Evolutionary conservation across 2,888 invertebrate genomes (phyloP), one percentile per base, ranked within the genome.

Genomic region (Altica lythri): DNA sequence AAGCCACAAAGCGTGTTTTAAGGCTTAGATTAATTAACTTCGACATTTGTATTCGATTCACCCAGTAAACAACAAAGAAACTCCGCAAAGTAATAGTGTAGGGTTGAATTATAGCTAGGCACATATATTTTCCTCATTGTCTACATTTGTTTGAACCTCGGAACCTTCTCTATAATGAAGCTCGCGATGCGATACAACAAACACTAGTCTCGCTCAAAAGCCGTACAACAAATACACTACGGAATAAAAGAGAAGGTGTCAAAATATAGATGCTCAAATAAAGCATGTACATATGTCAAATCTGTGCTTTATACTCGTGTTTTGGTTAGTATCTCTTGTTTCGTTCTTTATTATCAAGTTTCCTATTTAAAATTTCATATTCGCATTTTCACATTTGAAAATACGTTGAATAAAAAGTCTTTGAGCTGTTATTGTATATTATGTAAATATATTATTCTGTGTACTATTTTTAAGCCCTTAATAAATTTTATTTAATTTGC

Each of bases 61-160:
- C 27, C 2, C 27, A 2, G 27, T 27, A 27, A 6, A 18, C 17
- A 9, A 46, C 30, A 47, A 47, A 35, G 18, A 29, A 38, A 40
- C 27, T 47, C 37, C 18, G n/a, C 38, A 38, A 25, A 38, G 47
- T 47, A 47, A 47, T 38, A 37, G 35, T 8, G 29, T 27, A 37
- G 47, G 27, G 37, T 29, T 47, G 47, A 47, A 29, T 29, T 47
- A 38, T 38, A 37, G 27, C 27, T 17, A 18, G 8, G 29, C n/a
- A n/a, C n/a, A 29, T 13, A 14, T 47, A 38, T 34, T 17, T 16
- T 17, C 38, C 27, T 18, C 4, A 37, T 47, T 47, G 38, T 47
- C 27, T 47, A 17, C 16, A 47, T 47, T 47, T 47, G 47, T 47
- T 38, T 38, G 47, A 47, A 47, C 17, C 13, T 29, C 10, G 47